These are phyloP conservation scores for Thamnaconus septentrionalis DNA, from an alignment of 2,113 vertebrate species.

Conservation along the genomic window DNA sequence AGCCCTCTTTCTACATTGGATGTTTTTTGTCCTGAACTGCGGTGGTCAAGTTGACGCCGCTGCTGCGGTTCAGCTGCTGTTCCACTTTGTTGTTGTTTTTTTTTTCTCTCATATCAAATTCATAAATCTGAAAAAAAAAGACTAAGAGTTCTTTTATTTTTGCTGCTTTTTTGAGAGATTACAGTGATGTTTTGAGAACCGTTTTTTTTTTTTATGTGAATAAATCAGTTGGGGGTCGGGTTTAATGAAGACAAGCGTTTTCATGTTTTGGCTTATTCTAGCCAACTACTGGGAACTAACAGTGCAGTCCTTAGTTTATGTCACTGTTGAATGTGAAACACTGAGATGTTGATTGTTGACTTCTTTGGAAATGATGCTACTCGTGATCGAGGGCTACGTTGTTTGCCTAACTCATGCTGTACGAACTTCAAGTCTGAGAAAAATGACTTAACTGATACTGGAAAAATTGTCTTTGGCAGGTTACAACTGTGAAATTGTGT, in stretches of 20 bases:
- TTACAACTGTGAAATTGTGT: constrained; percentile 83
- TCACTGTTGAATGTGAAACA: constrained; percentile 69
- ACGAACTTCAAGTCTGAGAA: constrained; percentile 56
- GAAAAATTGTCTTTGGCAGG: constrained; percentile 75
- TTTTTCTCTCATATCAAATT: constrained; percentile 29
- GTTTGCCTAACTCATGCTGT: constrained; percentile 67
- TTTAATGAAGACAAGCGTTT: constrained; percentile 54
- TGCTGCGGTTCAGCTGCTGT: constrained; percentile 3
- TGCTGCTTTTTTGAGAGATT: constrained; percentile 59
- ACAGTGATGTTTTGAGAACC: constrained; percentile 27
- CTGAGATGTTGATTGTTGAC: constrained; percentile 55
- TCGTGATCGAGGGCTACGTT: constrained; percentile 43
- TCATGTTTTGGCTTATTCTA: constrained; percentile 36
- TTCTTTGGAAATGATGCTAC: constrained; percentile 50
- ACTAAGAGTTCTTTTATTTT: constrained; percentile 29
- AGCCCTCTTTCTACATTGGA: constrained; percentile 44
- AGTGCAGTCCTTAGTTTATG: constrained; percentile 38
- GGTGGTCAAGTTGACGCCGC: constrained; percentile 31
- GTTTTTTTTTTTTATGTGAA: constrained; percentile 47
- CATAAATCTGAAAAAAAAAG: constrained; percentile 28
- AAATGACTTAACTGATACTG: constrained; percentile 70
- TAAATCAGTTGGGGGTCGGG: constrained; percentile 46
- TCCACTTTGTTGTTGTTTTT: constrained; percentile 11
- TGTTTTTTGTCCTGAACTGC: constrained; percentile 37
- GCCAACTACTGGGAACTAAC: constrained; percentile 52